Base-by-base conservation (phyloP, 1,140 invertebrate genomes). In the Pseudomyrmex flavicornis region DNA sequence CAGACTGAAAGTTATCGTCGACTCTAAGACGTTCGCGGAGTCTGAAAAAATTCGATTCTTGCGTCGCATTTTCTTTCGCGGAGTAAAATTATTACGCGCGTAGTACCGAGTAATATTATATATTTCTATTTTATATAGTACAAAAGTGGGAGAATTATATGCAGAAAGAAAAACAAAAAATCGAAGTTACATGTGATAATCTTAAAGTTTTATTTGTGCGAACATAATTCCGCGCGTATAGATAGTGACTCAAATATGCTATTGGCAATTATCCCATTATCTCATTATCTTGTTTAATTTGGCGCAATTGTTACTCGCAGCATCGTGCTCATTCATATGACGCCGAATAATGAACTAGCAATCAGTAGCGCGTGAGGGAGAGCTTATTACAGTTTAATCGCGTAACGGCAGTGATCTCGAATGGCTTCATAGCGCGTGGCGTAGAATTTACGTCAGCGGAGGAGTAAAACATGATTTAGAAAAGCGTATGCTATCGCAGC, bases 371-470 rank as follows among this genome's bases (percentile, higher is more conserved):
- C 56, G 66, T 70, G 54, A 70, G 76, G 54, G 35, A 59, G 56
- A 80, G 76, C 76, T 70, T 80, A 70, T 80, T 80, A 72, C 76
- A 72, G 76, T 72, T 80, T 80, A 80, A 80, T 72, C 66, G 76
- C 68, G 44, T 8, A 59, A 59, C 20, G 58, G 56, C 66, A 46
- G 54, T 50, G 76, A 80, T 80, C 76, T 59, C 76, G 76, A 20
- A 59, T 22, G 8, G 54, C 76, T 80, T 80, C 22, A 80, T 80
- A 72, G 66, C 46, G 54, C 54, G n/a, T 26, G 44, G 44, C 35
- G 35, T 35, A 72, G 22, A 80, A 80, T 80, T 80, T 80, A 80
- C 46, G 54, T 56, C 54, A 44, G 44, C 22, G 20, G 20, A 35
- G 4, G 7, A 35, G 35, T 72, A 58, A 72, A 80, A 80, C 76